Evolutionary conservation across 1,140 invertebrate species (phyloP), one percentile per base, ranked within the genome.

Genomic region (Drosophila erecta): DNA sequence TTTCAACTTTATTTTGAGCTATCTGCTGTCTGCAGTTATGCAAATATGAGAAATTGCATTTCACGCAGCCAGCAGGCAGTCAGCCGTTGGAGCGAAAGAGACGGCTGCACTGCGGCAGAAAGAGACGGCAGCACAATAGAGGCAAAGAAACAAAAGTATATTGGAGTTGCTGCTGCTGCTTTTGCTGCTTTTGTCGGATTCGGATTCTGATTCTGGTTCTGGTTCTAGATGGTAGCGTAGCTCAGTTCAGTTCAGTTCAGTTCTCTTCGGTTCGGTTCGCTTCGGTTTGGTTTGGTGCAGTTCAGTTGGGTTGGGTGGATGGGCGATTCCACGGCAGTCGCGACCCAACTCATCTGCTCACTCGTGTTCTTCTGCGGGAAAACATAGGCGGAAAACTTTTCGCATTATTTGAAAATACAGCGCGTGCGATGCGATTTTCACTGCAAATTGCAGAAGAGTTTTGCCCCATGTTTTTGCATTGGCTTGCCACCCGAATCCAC

Each of bases 21-120:
- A 86, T 86, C 83, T 89, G 75, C 83, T 86, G 84, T 87, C 83
- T 86, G 83, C 83, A 86, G 83, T 87, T 86, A 87, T 86, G 83
- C 83, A 86, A 86, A 86, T 86, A 86, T 86, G 83, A 89, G 84
- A 86, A 86, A 86, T 86, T 86, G 83, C 83, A 86, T 86, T 86
- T 89, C 76, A 87, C 83, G 79, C 83, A 86, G 60, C 73, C 73
- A 72, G 46, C 70, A 38, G 49, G 41, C 71, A 33, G 24, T 30
- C 10, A 24, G 35, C 5, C 20, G 56, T 3, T 3, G 15, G 24
- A 15, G 22, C 27, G n/a, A 20, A 6, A 41, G 43, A 38, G 40
- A 15, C 14, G 22, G 27, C 6, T n/a, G n/a, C 1, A 20, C 37
- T 11, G 49, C 10, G 17, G 24, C 12, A 44, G 60, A 41, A 35